A percentile compares a stretch with the other conserved stretches of the same genome.
phyloP scores from a whole-genome alignment of 1,140 invertebrate genomes.

The Antheraea mylitta region DNA sequence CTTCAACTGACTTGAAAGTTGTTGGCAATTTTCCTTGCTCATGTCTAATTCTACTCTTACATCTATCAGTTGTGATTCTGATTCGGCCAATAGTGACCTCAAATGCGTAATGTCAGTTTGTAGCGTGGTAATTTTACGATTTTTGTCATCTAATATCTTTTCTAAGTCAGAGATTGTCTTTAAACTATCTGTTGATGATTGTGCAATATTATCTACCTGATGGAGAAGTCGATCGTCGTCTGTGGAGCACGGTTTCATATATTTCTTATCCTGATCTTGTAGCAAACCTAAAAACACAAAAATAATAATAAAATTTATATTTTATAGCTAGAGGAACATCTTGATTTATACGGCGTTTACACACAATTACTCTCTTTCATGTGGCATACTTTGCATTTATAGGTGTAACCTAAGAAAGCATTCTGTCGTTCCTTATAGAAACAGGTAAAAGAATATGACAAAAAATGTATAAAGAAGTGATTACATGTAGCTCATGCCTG shows the following conservation, averaged over 20 bases:
- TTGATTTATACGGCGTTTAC: no score
- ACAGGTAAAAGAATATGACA: no score
- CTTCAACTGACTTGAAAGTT: conserved; percentile 62
- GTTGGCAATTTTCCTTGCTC: conserved; percentile 61
- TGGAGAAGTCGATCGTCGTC: conserved; percentile 39
- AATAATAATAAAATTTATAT: no score
- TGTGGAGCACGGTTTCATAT: not conserved
- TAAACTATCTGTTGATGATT: conserved; percentile 53
- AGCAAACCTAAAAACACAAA: conserved; percentile 21
- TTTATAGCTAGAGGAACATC: not conserved
- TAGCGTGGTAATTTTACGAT: conserved; percentile 56
- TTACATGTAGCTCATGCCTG: no score
- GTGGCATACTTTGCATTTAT: no score
- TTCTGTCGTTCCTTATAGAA: no score
- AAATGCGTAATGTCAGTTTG: conserved; percentile 62
- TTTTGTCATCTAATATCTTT: conserved; percentile 63
- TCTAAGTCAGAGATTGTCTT: conserved; percentile 68
- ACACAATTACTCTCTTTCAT: no score
- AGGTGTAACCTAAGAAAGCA: no score
- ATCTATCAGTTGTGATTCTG: conserved; percentile 61
- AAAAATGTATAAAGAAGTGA: no score
- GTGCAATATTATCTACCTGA: conserved; percentile 59
- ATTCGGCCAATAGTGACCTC: conserved; percentile 60
- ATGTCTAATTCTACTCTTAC: conserved; percentile 56
- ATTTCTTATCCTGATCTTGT: conserved; percentile 33